phyloP scores from a whole-genome alignment of 2,113 vertebrate species.

The Heterochromis multidens region DNA sequence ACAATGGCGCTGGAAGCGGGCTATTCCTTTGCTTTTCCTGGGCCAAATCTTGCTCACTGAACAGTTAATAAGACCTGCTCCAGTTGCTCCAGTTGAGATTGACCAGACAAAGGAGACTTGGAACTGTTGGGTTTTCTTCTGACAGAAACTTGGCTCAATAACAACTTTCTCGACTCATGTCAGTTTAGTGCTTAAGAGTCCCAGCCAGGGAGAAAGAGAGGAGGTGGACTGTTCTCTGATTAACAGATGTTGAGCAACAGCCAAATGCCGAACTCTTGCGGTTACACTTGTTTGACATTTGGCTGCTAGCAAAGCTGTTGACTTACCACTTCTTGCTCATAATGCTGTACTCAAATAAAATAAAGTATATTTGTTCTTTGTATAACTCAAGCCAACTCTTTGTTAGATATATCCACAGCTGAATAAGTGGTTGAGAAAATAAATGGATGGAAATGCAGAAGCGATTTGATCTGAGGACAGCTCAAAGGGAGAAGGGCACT shows the following conservation, averaged over 20 bases:
- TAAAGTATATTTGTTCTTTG: background rate
- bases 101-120: background rate
- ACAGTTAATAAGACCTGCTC: background rate
- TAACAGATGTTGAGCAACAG: background rate
- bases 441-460: background rate
- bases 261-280: background rate
- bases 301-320: background rate
- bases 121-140: background rate
- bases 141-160: background rate
- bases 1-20: background rate
- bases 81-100: background rate
- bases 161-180: background rate
- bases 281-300: background rate
- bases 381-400: background rate
- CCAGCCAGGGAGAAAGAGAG: background rate
- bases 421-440: background rate
- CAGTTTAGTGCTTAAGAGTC: background rate
- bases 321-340: background rate
- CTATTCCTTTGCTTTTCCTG: background rate
- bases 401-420: no score
- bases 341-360: background rate
- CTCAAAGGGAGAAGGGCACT: background rate
- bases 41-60: background rate
- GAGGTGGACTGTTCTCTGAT: background rate
- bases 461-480: background rate